Evolutionary conservation across 64 coral and sea anemone species (phyloP).

Genomic region (Cladopsammia gracilis): DNA sequence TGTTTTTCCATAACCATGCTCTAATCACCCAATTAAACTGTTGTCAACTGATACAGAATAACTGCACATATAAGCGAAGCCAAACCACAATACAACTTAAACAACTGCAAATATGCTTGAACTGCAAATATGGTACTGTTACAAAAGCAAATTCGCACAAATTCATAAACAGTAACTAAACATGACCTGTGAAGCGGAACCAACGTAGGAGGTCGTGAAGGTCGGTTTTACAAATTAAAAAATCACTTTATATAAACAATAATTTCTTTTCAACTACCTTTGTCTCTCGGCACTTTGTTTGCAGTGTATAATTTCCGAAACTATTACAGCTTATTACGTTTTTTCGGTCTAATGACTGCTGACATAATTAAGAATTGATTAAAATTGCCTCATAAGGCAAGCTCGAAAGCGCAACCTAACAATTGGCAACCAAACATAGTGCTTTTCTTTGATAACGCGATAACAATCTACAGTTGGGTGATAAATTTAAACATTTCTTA

Average conservation of each 20-base stretch:
- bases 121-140: background rate
- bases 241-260: constrained; percentile 10
- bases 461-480: too few species aligned
- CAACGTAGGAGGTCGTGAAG: background rate
- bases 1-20: background rate
- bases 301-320: constrained; percentile 1
- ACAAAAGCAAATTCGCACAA: background rate
- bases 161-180: background rate
- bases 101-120: background rate
- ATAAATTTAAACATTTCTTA: too few species aligned
- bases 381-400: background rate
- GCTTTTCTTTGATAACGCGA: too few species aligned
- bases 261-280: constrained; percentile 11
- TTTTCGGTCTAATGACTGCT: background rate
- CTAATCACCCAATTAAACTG: background rate
- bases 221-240: constrained; percentile 20
- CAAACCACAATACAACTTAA: background rate
- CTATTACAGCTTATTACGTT: background rate
- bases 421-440: background rate
- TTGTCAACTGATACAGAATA: too few species aligned
- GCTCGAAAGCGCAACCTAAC: background rate
- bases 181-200: background rate
- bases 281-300: constrained; percentile 1
- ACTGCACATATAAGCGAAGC: background rate
- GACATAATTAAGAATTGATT: background rate